phyloP scores from a whole-genome alignment of 2,113 vertebrate genomes.

The Epinephelus lanceolatus region DNA sequence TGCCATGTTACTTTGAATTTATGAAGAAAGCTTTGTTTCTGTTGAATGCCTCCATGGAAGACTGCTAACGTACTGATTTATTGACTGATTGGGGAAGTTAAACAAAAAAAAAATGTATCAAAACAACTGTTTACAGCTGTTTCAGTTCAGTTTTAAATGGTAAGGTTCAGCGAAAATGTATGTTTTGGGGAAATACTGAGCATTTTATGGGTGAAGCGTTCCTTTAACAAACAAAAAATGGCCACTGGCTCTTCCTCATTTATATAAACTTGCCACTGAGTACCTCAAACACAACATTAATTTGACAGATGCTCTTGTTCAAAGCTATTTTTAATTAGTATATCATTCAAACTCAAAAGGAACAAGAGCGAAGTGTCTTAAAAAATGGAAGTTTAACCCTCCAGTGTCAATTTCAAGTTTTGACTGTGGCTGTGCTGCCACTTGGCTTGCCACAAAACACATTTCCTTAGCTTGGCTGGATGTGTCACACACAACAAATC shows the following conservation, averaged over 20 bases:
- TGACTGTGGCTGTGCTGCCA: neutral
- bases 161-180: too few species aligned
- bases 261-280: neutral
- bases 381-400: neutral
- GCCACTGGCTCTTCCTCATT: slow-evolving; percentile 5
- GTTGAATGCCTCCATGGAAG: too few species aligned
- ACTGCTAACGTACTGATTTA: too few species aligned
- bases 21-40: too few species aligned
- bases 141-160: too few species aligned
- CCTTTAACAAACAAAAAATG: slow-evolving; percentile 20
- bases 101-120: too few species aligned
- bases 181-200: too few species aligned
- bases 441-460: neutral
- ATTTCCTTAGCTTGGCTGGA: neutral
- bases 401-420: neutral
- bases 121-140: too few species aligned
- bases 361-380: neutral
- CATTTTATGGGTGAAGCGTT: too few species aligned
- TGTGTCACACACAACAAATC: slow-evolving; percentile 1
- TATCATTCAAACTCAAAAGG: neutral
- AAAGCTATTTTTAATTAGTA: neutral
- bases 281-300: neutral
- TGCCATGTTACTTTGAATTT: too few species aligned
- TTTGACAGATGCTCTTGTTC: neutral
- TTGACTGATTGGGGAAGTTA: too few species aligned